Conservation (phyloP, 2,888 invertebrate genomes). For the Drosophila neutralis region DNA sequence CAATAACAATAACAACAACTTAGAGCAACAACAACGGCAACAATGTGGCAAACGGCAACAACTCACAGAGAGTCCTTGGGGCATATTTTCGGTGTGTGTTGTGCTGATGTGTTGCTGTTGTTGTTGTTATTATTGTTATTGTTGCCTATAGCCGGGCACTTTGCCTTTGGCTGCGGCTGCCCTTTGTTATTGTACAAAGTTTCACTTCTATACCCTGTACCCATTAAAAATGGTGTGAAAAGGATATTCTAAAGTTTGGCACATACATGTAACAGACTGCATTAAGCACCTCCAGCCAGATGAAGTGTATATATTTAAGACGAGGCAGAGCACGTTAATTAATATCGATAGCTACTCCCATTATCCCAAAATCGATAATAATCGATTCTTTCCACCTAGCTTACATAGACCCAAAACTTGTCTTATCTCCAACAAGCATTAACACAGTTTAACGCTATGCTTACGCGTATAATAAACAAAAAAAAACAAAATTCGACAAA, state of each 20-base stretch:
- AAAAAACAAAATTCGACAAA: neutral
- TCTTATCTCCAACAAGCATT: neutral
- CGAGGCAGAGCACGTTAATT: neutral
- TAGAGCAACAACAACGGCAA: conserved; percentile 27
- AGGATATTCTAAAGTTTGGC: neutral
- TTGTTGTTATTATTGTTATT: conserved; percentile 49
- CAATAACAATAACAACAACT: conserved; percentile 44
- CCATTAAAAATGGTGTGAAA: neutral
- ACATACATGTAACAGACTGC: neutral
- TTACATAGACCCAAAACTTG: neutral
- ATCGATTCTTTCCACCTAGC: neutral
- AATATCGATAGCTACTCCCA: neutral
- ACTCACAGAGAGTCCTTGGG: conserved; percentile 62
- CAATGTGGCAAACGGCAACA: conserved; percentile 32
- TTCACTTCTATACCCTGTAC: conserved; percentile 52
- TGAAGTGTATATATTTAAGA: neutral
- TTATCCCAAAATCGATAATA: neutral
- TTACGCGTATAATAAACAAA: neutral
- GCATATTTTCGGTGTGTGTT: conserved; percentile 56
- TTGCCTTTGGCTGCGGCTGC: conserved; percentile 38
- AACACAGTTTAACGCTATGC: neutral
- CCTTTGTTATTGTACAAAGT: conserved; percentile 71
- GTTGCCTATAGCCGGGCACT: conserved; percentile 48
- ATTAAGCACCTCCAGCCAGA: neutral
- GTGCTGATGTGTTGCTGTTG: conserved; percentile 34